Conservation (phyloP, 2,113 vertebrate species). For the Excalfactoria chinensis region DNA sequence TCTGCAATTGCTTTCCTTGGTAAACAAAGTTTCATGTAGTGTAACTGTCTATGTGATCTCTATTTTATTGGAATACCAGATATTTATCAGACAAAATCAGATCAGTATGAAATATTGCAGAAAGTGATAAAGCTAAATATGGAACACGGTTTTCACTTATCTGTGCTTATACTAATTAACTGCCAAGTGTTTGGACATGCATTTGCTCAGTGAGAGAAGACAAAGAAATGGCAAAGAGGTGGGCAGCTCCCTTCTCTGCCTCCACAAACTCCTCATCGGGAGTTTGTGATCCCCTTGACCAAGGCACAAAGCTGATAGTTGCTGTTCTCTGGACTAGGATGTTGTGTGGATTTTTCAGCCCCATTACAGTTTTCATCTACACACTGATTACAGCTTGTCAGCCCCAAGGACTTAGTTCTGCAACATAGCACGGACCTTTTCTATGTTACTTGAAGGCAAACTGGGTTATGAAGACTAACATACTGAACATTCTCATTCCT, state of each 20-base stretch:
- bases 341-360: not conserved
- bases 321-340: not conserved
- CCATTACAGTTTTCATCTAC: not conserved
- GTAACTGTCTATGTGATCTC: not conserved
- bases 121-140: not conserved
- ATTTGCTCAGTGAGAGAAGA: not conserved
- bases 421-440: not conserved
- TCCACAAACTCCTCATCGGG: fast-evolving
- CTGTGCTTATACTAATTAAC: not conserved
- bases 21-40: not conserved
- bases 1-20: not conserved
- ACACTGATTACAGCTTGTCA: not conserved
- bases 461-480: not conserved
- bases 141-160: not conserved
- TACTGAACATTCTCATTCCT: not conserved
- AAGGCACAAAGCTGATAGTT: not conserved
- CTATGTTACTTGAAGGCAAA: not conserved
- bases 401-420: not conserved
- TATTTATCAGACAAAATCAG: not conserved
- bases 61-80: not conserved
- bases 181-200: not conserved
- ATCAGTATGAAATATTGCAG: not conserved
- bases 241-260: not conserved
- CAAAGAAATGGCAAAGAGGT: not conserved
- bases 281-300: fast-evolving